Percentiles rank a stretch among this genome's conserved stretches.
Evolutionary conservation across 2,888 invertebrate genomes (phyloP).

Genomic region (Callinectes sapidus): DNA sequence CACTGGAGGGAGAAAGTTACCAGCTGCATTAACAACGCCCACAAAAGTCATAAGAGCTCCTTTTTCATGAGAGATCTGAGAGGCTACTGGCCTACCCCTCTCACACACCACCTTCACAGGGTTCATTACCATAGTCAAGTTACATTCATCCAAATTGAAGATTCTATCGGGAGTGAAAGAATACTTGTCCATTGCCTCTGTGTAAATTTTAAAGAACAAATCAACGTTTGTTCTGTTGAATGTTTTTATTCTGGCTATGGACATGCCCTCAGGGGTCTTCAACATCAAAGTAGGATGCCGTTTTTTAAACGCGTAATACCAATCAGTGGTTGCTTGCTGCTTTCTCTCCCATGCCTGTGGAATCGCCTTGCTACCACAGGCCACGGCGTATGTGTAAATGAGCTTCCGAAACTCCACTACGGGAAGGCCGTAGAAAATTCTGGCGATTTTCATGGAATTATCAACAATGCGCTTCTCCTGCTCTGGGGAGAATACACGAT

Average conservation of each 20-base stretch:
- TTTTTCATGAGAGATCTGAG: neutral
- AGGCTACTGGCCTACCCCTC: neutral
- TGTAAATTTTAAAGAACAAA: no score
- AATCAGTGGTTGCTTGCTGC: neutral
- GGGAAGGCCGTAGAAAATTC: constrained; percentile 18
- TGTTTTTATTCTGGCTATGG: neutral
- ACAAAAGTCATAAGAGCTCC: constrained; percentile 29
- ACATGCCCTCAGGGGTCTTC: constrained; percentile 3
- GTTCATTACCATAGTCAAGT: neutral
- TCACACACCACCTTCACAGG: neutral
- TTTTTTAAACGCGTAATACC: neutral
- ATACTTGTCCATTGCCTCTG: no score
- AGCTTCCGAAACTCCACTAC: neutral
- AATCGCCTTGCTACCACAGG: neutral
- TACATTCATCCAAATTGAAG: constrained; percentile 42
- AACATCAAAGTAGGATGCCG: neutral
- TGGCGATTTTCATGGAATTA: no score
- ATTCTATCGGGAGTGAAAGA: neutral
- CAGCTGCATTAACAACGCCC: constrained; percentile 21
- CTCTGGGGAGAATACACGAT: no score
- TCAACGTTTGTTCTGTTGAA: neutral
- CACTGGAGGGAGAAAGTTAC: neutral
- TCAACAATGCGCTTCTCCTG: no score
- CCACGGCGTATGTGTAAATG: neutral
- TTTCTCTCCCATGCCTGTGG: neutral